Base-by-base conservation (phyloP, 2,113 vertebrate genomes). In the Gymnorhina tibicen region DNA sequence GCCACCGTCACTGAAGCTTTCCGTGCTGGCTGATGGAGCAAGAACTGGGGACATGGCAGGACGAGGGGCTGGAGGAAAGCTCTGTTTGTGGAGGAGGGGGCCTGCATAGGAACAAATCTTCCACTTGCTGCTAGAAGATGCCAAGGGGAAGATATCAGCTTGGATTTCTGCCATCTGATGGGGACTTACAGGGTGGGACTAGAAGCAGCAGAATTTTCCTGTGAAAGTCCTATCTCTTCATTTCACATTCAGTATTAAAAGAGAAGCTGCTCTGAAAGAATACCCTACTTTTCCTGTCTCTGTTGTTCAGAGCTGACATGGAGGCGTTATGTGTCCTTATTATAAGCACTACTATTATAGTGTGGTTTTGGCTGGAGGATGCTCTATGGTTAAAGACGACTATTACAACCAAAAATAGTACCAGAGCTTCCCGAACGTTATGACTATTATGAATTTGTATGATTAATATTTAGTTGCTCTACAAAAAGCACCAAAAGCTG, bases 381-480 rank as follows among this genome's bases (percentile, higher is more conserved):
- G 72, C 77, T 66, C 23, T 66, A 62, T 52, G 52, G 85, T 67
- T 94, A 68, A 92, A 94, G 92, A 67, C 0, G 3, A 37, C 75
- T 83, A 35, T 77, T 72, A 23, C 28, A 64, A 59, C 55, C 69
- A 62, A 80, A 95, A 94, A 78, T 80, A 95, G 89, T 67, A 80
- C 14, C 59, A 78, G 78, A 58, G 62, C 60, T 90, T 94, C 86
- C 78, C 2, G 2, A 78, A 81, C 85, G 42, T 82, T 78, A 2
- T 21, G 35, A 55, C 63, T 84, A 17, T 77, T 89, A 56, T 12
- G 49, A 52, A 75, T 91, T 81, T 84, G 22, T 86, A 47, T 66
- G 52, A 87, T 74, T 96, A 94, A 85, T 87, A 89, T 87, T 86
- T 89, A n/a, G 63, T 56, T 80, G 47, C 60, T 89, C 91, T 85